phyloP scores from a whole-genome alignment of 2,113 vertebrate species.

The Solea solea region DNA sequence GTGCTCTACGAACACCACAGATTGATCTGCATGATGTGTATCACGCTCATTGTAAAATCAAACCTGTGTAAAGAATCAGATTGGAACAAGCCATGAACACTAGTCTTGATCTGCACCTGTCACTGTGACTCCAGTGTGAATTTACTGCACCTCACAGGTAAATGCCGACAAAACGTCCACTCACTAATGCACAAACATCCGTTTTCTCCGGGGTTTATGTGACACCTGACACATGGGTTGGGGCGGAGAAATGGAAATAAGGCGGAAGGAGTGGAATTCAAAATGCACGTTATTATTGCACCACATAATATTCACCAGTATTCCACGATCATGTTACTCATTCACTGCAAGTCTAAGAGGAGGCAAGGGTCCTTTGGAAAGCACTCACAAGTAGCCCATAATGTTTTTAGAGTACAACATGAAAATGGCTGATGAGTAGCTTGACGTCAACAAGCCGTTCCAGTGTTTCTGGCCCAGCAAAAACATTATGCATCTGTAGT shows the following conservation, averaged over 20 bases:
- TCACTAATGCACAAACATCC: constrained; percentile 14
- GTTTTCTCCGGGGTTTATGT: constrained; percentile 3
- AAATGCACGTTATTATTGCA: constrained; percentile 43
- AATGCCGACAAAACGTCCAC: not conserved
- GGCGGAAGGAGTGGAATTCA: constrained; percentile 12
- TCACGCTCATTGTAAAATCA: constrained; percentile 33
- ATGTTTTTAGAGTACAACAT: not conserved
- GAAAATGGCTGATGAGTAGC: constrained; percentile 12
- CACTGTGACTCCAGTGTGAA: constrained; percentile 5
- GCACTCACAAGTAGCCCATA: not conserved
- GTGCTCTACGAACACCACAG: constrained; percentile 21
- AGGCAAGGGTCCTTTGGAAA: constrained; percentile 2
- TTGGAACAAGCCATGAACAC: not conserved
- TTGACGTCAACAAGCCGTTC: not conserved
- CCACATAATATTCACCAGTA: constrained; percentile 30
- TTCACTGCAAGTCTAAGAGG: constrained; percentile 17
- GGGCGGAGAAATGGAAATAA: constrained; percentile 12
- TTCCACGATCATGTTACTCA: constrained; percentile 22
- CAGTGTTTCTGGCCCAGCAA: constrained; percentile 5
- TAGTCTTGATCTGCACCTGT: constrained; percentile 13
- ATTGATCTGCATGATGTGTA: constrained; percentile 50
- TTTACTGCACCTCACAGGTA: not conserved
- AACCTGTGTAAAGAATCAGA: constrained; percentile 1
- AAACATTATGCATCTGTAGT: constrained; percentile 12
- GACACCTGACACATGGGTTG: constrained; percentile 15